Percentiles rank a stretch among this genome's conserved stretches.
Evolutionary conservation across 2,797 vertebrate species (phyloP).

Genomic region (Channa striata): DNA sequence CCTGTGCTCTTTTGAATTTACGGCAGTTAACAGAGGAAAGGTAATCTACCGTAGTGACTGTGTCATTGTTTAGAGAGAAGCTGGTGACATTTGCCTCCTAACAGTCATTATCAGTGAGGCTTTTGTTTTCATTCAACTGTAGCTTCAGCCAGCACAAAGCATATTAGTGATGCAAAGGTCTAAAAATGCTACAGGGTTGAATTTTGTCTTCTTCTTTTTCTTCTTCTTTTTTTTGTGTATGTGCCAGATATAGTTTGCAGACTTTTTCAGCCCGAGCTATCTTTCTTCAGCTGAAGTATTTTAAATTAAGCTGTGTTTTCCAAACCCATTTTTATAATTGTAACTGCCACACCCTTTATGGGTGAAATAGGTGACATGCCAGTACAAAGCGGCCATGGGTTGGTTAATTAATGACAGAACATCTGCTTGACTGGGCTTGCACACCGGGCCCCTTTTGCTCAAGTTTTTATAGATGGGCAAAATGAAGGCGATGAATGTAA

Average conservation of each 20-base stretch:
- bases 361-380: slow-evolving; percentile 9
- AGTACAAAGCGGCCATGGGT: background rate
- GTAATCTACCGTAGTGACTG: slow-evolving; percentile 46
- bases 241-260: slow-evolving; percentile 19
- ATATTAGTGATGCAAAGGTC: background rate
- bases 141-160: slow-evolving; percentile 32
- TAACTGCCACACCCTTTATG: slow-evolving; percentile 34
- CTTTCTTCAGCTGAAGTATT: background rate
- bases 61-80: slow-evolving; percentile 49
- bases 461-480: background rate
- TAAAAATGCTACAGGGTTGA: background rate
- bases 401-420: background rate
- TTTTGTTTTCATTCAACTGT: slow-evolving; percentile 54
- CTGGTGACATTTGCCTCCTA: slow-evolving; percentile 50
- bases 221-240: no score
- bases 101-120: slow-evolving; percentile 38
- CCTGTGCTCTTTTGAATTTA: slow-evolving; percentile 61
- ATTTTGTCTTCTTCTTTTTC: no score
- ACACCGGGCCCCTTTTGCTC: background rate
- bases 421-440: slow-evolving; percentile 5
- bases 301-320: background rate
- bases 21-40: slow-evolving; percentile 15
- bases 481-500: background rate
- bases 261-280: slow-evolving; percentile 1
- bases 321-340: background rate